phyloP scores from a whole-genome alignment of 2,113 vertebrate genomes.

The Heloderma charlesbogerti region DNA sequence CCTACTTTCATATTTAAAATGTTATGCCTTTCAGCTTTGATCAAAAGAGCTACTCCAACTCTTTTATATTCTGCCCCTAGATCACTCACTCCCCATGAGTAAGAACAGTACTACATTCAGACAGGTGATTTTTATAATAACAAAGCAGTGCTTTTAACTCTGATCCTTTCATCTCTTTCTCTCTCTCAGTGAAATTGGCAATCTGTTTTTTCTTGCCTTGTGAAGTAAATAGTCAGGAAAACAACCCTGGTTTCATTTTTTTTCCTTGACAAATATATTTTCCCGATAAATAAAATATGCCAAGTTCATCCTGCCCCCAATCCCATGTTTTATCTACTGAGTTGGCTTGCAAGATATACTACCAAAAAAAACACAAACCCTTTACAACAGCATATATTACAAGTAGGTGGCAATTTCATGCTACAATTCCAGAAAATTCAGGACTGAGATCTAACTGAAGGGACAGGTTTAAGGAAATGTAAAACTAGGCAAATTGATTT shows the following conservation, averaged over 20 bases:
- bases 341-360: neutral
- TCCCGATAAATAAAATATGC: neutral
- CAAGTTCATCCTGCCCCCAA: neutral
- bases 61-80: constrained; percentile 34
- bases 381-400: neutral
- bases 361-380: neutral
- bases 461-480: neutral
- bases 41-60: constrained; percentile 26
- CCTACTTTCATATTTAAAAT: neutral
- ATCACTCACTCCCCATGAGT: constrained; percentile 32
- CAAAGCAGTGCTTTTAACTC: constrained; percentile 57
- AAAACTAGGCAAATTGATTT: neutral
- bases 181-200: constrained; percentile 43
- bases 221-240: constrained; percentile 24
- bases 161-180: constrained; percentile 48
- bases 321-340: neutral
- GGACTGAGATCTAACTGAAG: neutral
- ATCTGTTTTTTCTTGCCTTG: constrained; percentile 58
- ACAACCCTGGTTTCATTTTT: neutral
- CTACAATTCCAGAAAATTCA: neutral
- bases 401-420: neutral
- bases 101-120: constrained; percentile 33
- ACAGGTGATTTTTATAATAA: constrained; percentile 62
- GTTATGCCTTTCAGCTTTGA: neutral
- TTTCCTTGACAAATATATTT: neutral